Base-by-base conservation (phyloP, 2,797 vertebrate species). In the Phaenicophaeus curvirostris region DNA sequence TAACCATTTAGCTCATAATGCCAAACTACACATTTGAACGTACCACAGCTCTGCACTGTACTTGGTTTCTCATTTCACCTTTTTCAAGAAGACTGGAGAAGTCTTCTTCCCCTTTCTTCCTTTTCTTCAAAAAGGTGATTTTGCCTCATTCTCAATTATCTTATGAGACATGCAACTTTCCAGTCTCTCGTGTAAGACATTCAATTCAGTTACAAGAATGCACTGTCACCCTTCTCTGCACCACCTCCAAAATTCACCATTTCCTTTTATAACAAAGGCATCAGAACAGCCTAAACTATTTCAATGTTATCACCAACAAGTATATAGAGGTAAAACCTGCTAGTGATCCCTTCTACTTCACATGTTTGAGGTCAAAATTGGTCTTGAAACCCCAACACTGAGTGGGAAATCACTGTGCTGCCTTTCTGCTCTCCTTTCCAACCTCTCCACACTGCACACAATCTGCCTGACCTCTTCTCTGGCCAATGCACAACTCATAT, bases 401-500 rank as follows among this genome's bases (percentile, higher is more conserved):
- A 31, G 23, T 7, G 10, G 5, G 21, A 77, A 9, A 42, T 37
- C 44, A 7, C n/a, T 37, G 15, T 50, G 33, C 48, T 39, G 51
- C 69, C n/a, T 44, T 72, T 69, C 28, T 54, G 54, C 57, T 81
- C 66, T 58, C 73, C 53, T 21, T 50, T 61, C 73, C 68, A 39
- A 11, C 19, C 33, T 19, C 42, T 63, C 35, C 44, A 25, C 7
- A 3, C 23, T 19, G 33, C 44, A 21, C 37, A 71, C 16, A 8
- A 8, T 78, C 69, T 7, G 6, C 48, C 61, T 31, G 30, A 80
- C 28, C 48, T 31, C 63, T 65, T 6, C 80, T 55, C 55, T 27
- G 39, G 46, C 24, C 65, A 15, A 8, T 44, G 53, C 62, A 48
- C 33, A 72, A 24, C 41, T 75, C 3, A 0, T 8, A 19, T 0